Base-by-base conservation (phyloP, 2,113 vertebrate genomes). In the Phalacrocorax brasilianus region DNA sequence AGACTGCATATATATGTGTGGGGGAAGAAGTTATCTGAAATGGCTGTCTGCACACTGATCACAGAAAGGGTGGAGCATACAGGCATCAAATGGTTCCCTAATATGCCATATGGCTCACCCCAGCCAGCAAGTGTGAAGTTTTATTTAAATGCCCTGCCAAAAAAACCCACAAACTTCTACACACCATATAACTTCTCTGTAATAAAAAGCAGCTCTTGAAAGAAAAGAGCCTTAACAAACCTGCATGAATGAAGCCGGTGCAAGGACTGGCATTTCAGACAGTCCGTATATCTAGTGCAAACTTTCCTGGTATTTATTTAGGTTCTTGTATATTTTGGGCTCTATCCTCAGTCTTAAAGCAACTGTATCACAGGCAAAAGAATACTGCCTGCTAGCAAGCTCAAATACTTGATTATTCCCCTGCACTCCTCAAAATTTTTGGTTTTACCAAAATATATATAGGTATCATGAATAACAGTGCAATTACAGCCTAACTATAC, bases 121-220 rank as follows among this genome's bases (percentile, higher is more conserved):
- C 50, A 63, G n/a, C 12, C 81, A 93, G 58, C 12, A 79, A 56
- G 47, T 20, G 53, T 58, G 44, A 87, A 59, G 63, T 90, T 95
- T 76, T 88, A 88, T 76, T 91, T 66, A 90, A 90, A 88, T 22
- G 28, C 19, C 24, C 53, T 90, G 53, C 71, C 79, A 90, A 93
- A 87, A 87, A 88, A 6, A 0, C 4, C 30, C 71, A 62, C 78
- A 65, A 90, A 91, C 47, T 91, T 90, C 26, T 86, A 81, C 30
- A 63, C 9, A 89, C 52, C 71, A 77, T 86, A 1, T 38, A 88
- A 94, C 38, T 67, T 40, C n/a, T 38, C 63, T 35, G 20, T 56
- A 94, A 95, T 74, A 93, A 91, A 90, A 79, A 62, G 32, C 45
- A 73, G 53, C 47, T 77, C 68, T 47, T 80, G 42, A 96, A 93